Evolutionary conservation across 2,797 vertebrate genomes (phyloP).

Genomic region (Centroberyx gerrardi): DNA sequence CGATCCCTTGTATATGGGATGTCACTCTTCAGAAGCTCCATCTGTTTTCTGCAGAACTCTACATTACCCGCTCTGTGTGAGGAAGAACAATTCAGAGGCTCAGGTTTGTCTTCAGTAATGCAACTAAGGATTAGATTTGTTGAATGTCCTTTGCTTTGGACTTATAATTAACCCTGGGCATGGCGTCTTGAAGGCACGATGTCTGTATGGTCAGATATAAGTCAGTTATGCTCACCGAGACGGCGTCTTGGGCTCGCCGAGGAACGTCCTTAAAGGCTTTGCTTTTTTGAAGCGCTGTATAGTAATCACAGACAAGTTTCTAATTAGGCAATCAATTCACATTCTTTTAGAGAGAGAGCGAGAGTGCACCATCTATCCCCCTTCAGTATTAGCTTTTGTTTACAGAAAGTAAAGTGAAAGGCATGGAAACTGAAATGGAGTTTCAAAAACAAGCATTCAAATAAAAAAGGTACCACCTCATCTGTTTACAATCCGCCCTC

Average conservation of each 20-base stretch:
- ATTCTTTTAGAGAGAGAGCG: neutral
- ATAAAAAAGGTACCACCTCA: no score
- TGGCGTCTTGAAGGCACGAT: neutral
- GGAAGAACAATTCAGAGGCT: neutral
- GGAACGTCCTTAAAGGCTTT: conserved; percentile 75
- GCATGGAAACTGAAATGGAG: neutral
- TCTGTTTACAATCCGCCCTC: no score
- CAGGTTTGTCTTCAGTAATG: neutral
- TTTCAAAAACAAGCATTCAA: no score
- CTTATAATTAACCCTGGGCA: neutral
- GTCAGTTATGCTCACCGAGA: conserved; percentile 81
- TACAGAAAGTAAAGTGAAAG: neutral
- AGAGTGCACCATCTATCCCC: neutral
- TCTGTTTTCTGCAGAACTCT: conserved; percentile 34
- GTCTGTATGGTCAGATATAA: neutral
- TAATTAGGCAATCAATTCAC: neutral
- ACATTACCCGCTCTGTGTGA: conserved; percentile 14
- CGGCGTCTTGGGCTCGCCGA: conserved; percentile 89
- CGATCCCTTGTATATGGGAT: neutral
- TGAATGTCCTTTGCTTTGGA: neutral
- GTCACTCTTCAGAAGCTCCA: conserved; percentile 17
- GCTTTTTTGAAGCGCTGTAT: conserved; percentile 68
- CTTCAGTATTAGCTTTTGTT: neutral
- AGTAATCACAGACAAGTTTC: neutral
- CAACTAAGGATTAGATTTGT: neutral